Evolutionary conservation across 1,140 invertebrate genomes (phyloP).

Genomic region (Diorhabda carinulata): DNA sequence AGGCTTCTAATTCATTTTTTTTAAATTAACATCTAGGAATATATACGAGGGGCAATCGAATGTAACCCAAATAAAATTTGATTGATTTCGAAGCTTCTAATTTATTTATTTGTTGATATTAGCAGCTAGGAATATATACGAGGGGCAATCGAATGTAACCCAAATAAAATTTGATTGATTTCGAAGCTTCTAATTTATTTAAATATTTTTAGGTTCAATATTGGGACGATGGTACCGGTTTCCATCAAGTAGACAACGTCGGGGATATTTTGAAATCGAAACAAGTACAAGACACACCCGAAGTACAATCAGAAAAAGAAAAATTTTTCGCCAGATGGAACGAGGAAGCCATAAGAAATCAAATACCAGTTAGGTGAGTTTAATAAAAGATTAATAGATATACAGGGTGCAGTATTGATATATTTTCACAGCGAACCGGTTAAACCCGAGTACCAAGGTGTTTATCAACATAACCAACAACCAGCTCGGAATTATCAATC

Average conservation of each 20-base stretch:
- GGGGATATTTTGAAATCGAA: constrained; percentile 53
- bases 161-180: no score
- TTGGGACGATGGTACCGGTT: constrained; percentile 60
- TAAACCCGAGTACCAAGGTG: neutral
- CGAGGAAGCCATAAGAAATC: constrained; percentile 55
- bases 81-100: no score
- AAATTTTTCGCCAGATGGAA: constrained; percentile 60
- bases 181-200: neutral
- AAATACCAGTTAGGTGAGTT: constrained; percentile 38
- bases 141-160: no score
- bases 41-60: no score
- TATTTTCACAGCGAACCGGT: constrained; percentile 5
- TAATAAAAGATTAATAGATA: neutral
- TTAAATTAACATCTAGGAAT: no score
- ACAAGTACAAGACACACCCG: constrained; percentile 57
- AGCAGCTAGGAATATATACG: no score
- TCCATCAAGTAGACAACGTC: constrained; percentile 64
- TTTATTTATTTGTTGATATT: no score
- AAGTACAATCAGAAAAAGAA: constrained; percentile 57
- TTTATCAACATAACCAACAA: constrained; percentile 11
- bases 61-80: no score
- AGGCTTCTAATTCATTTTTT: no score
- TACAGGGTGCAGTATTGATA: no score
- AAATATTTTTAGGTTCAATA: constrained; percentile 51
- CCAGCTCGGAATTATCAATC: constrained; percentile 11